Conservation (phyloP, 2,113 vertebrate species). For the Chrysochloris asiatica region DNA sequence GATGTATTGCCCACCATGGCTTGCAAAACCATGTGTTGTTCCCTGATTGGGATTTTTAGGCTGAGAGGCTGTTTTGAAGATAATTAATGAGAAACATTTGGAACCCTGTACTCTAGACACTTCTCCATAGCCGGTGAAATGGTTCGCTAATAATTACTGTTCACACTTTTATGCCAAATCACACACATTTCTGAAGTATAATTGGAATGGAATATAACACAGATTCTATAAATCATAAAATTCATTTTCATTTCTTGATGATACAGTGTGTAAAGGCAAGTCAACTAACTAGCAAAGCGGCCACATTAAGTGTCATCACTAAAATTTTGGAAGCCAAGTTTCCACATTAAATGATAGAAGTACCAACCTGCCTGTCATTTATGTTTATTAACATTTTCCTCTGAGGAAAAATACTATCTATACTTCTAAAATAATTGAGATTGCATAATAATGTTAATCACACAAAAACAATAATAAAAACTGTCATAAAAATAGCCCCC, state of each 20-base stretch:
- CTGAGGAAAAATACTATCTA: too few species aligned
- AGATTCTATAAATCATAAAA: background rate
- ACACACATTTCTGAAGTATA: background rate
- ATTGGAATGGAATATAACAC: background rate
- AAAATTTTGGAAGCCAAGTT: constrained; percentile 45
- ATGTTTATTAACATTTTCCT: constrained; percentile 47
- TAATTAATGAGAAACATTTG: constrained; percentile 73
- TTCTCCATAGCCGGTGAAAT: constrained; percentile 31
- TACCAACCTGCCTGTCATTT: constrained; percentile 29
- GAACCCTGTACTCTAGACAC: constrained; percentile 39
- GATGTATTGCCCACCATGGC: too few species aligned
- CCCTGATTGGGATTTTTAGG: constrained; percentile 57
- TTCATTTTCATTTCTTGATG: background rate
- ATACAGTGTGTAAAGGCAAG: background rate
- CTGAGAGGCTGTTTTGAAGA: constrained; percentile 66
- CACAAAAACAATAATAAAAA: too few species aligned
- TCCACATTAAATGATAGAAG: background rate
- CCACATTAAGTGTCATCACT: background rate
- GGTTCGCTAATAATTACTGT: constrained; percentile 46
- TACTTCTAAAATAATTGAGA: constrained; percentile 38
- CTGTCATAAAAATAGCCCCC: background rate
- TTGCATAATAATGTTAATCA: constrained; percentile 6
- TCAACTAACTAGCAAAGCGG: background rate
- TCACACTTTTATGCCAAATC: background rate
- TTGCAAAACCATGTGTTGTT: constrained; percentile 48